Base-by-base conservation (phyloP, 2,888 invertebrate species). In the Amblyjoppa fuscipennis region DNA sequence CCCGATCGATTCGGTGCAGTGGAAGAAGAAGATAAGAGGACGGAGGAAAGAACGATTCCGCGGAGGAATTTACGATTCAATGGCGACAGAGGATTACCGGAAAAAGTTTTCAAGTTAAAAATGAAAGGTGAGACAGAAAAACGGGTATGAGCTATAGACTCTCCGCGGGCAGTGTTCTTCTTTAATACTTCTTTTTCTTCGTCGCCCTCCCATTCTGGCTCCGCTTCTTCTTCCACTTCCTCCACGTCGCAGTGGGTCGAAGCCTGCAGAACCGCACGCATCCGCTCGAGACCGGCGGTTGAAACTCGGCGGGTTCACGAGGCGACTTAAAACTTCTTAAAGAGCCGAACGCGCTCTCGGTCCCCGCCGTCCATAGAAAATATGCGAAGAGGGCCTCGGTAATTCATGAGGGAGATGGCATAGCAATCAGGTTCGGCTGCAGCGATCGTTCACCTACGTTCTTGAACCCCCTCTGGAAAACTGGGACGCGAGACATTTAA, bases 401-500 rank as follows among this genome's bases (percentile, higher is more conserved):
- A 90, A 90, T 90, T 89, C 88, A 88, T 88, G 86, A 84, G 85
- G 88, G 81, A 88, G 88, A 88, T 88, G 87, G 90, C 91, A 90
- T 90, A 90, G 91, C 90, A 91, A 91, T 91, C 91, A 91, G 89
- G 90, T 87, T 85, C 66, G 56, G 71, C 51, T 70, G 82, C 78
- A 79, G 64, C 78, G 69, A 28, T 73, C 78, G 68, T 83, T 83
- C 83, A 81, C 74, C 81, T 74, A 59, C 34, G 68, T 49, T 61
- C 25, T 86, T 16, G 64, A 78, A 28, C 28, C 56, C 61, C 64
- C 74, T 13, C 74, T n/a, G 81, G 88, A 91, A 81, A 92, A 92
- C 90, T 92, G 84, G 92, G 90, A 88, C 91, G 89, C 90, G 88
- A 88, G 89, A 89, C 89, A 89, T 90, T 91, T 92, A 91, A 92